Evolutionary conservation across 2,888 invertebrate genomes (phyloP).

Genomic region (Philopedon plagiatum): DNA sequence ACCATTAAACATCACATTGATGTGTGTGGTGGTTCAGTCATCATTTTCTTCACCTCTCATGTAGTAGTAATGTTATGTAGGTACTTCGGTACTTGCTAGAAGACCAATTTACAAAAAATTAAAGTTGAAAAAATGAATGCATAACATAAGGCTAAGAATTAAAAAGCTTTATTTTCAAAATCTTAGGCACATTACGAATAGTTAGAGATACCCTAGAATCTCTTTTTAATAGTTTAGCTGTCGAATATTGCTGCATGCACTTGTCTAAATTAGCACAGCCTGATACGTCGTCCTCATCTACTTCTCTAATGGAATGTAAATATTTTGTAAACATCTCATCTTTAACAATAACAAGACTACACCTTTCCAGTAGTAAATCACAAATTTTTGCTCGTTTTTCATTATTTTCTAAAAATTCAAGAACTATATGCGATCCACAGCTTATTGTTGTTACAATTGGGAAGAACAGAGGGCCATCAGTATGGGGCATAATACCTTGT

Average conservation of each 20-base stretch:
- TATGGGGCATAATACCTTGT: slow-evolving; percentile 98
- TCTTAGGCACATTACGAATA: slow-evolving; percentile 94
- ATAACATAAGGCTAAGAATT: slow-evolving; percentile 11
- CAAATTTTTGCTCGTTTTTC: slow-evolving; percentile 71
- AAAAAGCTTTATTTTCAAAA: slow-evolving; percentile 77
- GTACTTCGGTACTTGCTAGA: too few relatives aligned
- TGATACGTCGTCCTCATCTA: slow-evolving; percentile 75
- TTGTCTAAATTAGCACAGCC: slow-evolving; percentile 77
- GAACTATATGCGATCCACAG: slow-evolving; percentile 90
- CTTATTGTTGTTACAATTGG: slow-evolving; percentile 94
- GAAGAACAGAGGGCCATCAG: slow-evolving; percentile 94
- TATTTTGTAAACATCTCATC: slow-evolving; percentile 86
- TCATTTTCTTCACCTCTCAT: too few relatives aligned
- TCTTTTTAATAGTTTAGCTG: slow-evolving; percentile 74
- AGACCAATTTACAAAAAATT: too few relatives aligned
- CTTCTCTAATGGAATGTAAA: slow-evolving; percentile 89
- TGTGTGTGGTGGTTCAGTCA: too few relatives aligned
- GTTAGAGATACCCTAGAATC: slow-evolving; percentile 89
- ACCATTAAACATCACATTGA: too few relatives aligned
- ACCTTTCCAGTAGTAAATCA: slow-evolving; percentile 86
- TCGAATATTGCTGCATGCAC: slow-evolving; percentile 72
- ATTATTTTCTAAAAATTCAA: slow-evolving; percentile 82
- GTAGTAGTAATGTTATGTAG: too few relatives aligned
- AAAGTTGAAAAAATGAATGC: neutral
- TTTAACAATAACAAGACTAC: slow-evolving; percentile 89